Evolutionary conservation across 2,888 invertebrate genomes (phyloP), one percentile per base, ranked within the genome.

Genomic region (Ectropis crepuscularia): DNA sequence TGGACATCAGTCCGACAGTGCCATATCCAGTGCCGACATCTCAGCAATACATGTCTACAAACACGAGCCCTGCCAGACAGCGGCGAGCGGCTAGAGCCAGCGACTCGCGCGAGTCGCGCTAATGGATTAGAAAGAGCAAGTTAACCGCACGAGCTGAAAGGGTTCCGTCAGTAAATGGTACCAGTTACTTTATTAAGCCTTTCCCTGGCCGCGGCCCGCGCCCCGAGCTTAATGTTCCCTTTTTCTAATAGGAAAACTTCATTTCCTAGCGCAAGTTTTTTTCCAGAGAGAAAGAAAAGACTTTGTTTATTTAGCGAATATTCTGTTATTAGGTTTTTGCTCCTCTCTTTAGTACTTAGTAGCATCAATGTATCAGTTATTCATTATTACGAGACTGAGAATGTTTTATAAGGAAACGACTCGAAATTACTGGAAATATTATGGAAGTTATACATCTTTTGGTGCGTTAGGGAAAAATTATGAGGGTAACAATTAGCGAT

Each of bases 51-150:
- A 10, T 11, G 45, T n/a, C n/a, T n/a, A 28, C 16, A 28, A 28
- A 28, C 16, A 4, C 4, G n/a, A 2, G 16, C 16, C 1, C 16
- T 28, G n/a, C 10, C 12, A 28, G 16, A 6, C 6, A 9, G 10
- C 7, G 10, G 48, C 37, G 53, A 42, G 39, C 47, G 5, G 47
- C 42, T 41, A 12, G 48, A 36, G 12, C 47, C 37, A 48, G n/a
- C 28, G 51, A 53, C 51, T 48, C 10, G 59, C 48, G 48, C 48
- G 43, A 42, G 48, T 53, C 46, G 28, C 36, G 46, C 55, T 76
- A 74, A 76, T 74, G 77, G 72, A 75, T 75, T 73, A 72, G 64
- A 71, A 68, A 69, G 59, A 62, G 67, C 43, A 57, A 61, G 41
- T 59, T 49, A n/a, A 9, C 57, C 61, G 46, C 51, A 28, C 41